Conservation (phyloP, 2,113 vertebrate genomes). For the Nipponia nippon region DNA sequence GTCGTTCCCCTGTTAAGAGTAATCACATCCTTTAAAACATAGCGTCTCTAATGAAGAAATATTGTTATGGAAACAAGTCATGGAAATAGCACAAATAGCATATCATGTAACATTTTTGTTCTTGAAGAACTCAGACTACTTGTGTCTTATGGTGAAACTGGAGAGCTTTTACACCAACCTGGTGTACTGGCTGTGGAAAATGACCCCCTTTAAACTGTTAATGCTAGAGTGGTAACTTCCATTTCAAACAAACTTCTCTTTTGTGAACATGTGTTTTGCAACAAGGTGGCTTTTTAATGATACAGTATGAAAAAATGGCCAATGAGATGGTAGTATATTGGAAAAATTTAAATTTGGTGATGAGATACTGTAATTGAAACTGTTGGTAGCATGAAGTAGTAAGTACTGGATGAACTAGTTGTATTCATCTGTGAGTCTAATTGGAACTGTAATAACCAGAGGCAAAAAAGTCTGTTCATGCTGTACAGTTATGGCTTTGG, state of each 20-base stretch:
- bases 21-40: background rate
- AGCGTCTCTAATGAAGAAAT: background rate
- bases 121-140: background rate
- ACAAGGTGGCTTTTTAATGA: background rate
- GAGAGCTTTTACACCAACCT: background rate
- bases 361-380: background rate
- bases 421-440: background rate
- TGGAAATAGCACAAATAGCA: background rate
- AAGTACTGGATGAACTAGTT: background rate
- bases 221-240: background rate
- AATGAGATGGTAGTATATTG: background rate
- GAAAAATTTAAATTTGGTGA: background rate
- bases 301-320: background rate
- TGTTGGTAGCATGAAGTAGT: background rate
- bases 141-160: background rate
- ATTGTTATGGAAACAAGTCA: background rate
- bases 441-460: background rate
- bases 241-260: background rate
- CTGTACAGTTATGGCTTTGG: background rate
- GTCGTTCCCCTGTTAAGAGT: background rate
- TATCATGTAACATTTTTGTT: background rate
- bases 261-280: background rate
- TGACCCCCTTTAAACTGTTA: background rate
- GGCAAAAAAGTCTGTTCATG: background rate
- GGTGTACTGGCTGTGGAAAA: background rate